Conservation (phyloP, 2,888 invertebrate species). For the Epiblema foenella region DNA sequence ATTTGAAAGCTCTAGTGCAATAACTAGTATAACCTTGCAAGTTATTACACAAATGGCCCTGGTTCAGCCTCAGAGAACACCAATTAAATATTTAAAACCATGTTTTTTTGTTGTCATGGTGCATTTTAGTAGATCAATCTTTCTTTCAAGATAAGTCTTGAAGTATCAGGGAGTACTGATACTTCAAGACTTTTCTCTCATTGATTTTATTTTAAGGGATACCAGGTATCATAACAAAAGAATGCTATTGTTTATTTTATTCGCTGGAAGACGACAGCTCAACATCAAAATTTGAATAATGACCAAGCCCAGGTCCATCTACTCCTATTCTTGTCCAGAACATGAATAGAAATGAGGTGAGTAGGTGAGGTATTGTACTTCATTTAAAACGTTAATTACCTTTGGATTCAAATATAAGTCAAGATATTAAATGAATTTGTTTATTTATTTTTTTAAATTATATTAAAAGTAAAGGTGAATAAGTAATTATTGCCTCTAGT, state of each 20-base stretch:
- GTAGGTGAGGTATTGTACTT: background rate
- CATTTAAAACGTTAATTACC: slow-evolving; percentile 21
- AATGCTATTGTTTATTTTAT: no score
- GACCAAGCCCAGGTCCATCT: background rate
- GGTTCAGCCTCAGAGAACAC: slow-evolving; percentile 11
- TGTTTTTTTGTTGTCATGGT: no score
- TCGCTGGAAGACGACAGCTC: no score
- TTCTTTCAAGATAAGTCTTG: no score
- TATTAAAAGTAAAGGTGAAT: no score
- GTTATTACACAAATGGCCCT: background rate
- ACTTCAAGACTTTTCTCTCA: background rate
- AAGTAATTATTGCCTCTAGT: background rate
- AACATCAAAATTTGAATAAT: background rate
- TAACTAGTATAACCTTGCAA: slow-evolving; percentile 9
- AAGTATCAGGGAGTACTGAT: no score
- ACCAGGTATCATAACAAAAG: no score
- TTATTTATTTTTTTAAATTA: no score
- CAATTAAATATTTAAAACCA: background rate
- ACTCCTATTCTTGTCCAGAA: slow-evolving; percentile 1
- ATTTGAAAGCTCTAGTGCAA: no score
- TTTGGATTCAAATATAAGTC: no score
- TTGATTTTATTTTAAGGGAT: background rate
- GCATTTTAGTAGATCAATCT: background rate
- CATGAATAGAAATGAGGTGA: slow-evolving; percentile 16
- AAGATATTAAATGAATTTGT: no score